Conservation (phyloP, 2,888 invertebrate species). For the Melinaea marsaeus region DNA sequence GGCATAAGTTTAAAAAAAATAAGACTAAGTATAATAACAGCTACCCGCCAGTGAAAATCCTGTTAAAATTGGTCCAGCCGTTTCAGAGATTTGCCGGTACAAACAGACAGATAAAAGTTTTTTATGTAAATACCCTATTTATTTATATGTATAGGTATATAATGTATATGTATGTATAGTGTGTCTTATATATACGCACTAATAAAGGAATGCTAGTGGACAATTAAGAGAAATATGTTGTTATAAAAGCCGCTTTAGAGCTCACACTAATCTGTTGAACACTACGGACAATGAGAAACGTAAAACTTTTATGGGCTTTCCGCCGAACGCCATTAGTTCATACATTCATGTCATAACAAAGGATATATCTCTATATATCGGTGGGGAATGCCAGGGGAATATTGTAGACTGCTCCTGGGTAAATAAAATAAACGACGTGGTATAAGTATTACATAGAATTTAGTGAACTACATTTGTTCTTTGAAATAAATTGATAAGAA, state of each 20-base stretch:
- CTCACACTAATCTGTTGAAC: constrained; percentile 40
- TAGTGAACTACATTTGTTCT: no score
- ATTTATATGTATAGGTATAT: no score
- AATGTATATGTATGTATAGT: no score
- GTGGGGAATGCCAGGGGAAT: neutral
- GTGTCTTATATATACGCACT: neutral
- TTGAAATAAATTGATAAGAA: no score
- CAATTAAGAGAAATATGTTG: constrained; percentile 4
- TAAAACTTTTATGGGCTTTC: constrained; percentile 59
- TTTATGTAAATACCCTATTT: no score
- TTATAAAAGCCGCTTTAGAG: constrained; percentile 5
- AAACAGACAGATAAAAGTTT: no score
- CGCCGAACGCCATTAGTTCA: constrained; percentile 44
- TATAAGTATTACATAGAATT: no score
- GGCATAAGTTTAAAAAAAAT: no score
- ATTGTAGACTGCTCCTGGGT: neutral
- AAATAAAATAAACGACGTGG: neutral
- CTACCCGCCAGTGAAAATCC: no score
- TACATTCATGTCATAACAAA: constrained; percentile 28
- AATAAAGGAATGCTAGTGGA: constrained; percentile 9
- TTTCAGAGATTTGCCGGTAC: no score
- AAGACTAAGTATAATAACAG: no score
- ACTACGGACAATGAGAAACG: constrained; percentile 40
- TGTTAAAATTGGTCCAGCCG: no score
- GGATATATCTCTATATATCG: neutral